Base-by-base conservation (phyloP, 2,888 invertebrate genomes). In the Ormia ochracea region DNA sequence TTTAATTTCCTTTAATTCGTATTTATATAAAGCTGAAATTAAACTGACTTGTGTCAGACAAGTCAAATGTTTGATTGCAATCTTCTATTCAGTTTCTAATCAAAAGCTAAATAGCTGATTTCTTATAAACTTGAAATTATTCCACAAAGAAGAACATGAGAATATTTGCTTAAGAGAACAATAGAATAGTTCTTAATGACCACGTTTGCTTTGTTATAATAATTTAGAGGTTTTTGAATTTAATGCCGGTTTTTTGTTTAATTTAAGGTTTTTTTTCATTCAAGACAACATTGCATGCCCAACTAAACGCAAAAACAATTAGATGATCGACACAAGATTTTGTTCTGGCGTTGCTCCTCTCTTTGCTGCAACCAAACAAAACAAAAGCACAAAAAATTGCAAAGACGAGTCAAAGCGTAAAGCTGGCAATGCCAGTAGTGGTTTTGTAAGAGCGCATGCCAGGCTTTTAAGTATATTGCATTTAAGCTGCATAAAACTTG, bases 251-350 rank as follows among this genome's bases (percentile, higher is more conserved):
- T 50, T 48, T 50, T 23, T 9, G 41, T 65, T 33, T 45, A 28
- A 19, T 41, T 69, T 14, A 54, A 56, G 31, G n/a, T n/a, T n/a
- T n/a, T 69, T 69, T 50, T 77, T 50, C 19, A 70, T 33, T 56
- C 50, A 56, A 76, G 50, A 31, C 63, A 65, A 7, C 69, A 17
- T 33, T 65, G 48, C 76, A 58, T 77, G 59, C 54, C 26, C 38
- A 59, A 10, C 17, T 23, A 2, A 43, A 43, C 33, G 48, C 36
- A 45, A 21, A 28, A 26, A 76, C 48, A 77, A 63, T 70, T 77
- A 63, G 76, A 77, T 77, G 69, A 52, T 50, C 12, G 54, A 38
- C 26, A 23, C 56, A 48, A 63, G 69, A 77, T 70, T 63, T 54
- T 61, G 41, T 41, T 14, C 2, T 1, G 19, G 2, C 6, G 14